phyloP scores from a whole-genome alignment of 2,888 invertebrate genomes.

The Panopea generosa region DNA sequence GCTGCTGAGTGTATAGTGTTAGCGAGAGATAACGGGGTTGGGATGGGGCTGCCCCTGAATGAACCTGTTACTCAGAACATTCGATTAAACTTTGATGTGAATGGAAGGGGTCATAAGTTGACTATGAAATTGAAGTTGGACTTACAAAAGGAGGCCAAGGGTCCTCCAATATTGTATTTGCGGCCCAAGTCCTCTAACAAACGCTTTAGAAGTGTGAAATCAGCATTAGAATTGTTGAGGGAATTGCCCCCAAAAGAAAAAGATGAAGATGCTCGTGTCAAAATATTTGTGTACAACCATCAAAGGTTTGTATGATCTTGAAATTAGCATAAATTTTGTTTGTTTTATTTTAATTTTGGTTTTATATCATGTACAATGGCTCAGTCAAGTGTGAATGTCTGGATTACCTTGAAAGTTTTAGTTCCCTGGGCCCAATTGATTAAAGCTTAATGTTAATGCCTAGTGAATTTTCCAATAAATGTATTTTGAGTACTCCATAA shows the following conservation, averaged over 20 bases:
- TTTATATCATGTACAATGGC: no score
- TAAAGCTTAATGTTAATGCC: no score
- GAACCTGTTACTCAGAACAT: constrained; percentile 64
- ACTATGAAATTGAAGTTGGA: constrained; percentile 66
- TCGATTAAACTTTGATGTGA: constrained; percentile 66
- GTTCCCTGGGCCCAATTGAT: no score
- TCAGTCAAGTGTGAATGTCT: no score
- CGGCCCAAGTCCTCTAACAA: constrained; percentile 65
- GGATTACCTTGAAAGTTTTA: no score
- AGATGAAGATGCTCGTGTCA: constrained; percentile 64
- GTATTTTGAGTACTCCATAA: no score
- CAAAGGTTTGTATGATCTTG: constrained; percentile 60
- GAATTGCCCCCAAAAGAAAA: constrained; percentile 65
- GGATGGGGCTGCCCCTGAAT: constrained; percentile 67
- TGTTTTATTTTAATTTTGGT: not conserved
- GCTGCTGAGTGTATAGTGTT: constrained; percentile 72
- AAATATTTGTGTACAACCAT: constrained; percentile 64
- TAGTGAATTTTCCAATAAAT: no score
- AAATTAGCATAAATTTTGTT: no score
- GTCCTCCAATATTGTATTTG: constrained; percentile 69
- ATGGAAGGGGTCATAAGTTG: constrained; percentile 68
- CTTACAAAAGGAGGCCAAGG: constrained; percentile 61
- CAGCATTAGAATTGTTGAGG: constrained; percentile 59
- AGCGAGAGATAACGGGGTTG: constrained; percentile 67
- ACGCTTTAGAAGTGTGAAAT: constrained; percentile 62